These are phyloP conservation scores for Sarcophaga variegata DNA, from an alignment of 2,888 invertebrate species.

Conservation along the genomic window DNA sequence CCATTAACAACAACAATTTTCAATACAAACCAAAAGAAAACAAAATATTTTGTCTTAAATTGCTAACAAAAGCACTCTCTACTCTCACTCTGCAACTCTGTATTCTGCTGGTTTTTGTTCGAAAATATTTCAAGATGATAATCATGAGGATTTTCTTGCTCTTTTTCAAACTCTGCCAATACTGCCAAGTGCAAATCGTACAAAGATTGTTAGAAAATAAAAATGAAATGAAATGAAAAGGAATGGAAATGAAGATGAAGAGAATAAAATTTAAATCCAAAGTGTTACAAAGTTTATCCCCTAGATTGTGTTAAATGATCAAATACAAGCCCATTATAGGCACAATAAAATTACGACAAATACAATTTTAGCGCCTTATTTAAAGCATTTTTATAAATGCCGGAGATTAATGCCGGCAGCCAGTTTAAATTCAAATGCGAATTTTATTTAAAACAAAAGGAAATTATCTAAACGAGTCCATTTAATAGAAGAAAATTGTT, in stretches of 20 bases:
- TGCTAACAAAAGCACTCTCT: neutral
- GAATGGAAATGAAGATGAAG: neutral
- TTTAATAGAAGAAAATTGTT: too few relatives aligned
- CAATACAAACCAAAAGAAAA: neutral
- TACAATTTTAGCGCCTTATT: neutral
- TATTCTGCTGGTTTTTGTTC: neutral
- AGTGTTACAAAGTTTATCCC: conserved; percentile 4
- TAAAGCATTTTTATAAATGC: neutral
- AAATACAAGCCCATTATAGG: neutral
- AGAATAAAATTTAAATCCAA: neutral
- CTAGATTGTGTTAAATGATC: neutral
- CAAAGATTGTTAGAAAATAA: neutral
- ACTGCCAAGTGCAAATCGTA: neutral
- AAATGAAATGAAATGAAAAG: neutral
- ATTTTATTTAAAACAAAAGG: too few relatives aligned
- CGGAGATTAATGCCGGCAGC: neutral
- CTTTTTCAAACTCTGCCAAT: neutral
- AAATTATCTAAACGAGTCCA: too few relatives aligned
- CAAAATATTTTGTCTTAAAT: neutral
- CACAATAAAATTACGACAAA: neutral
- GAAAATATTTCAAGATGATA: neutral
- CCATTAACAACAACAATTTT: conserved; percentile 12
- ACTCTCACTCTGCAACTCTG: neutral
- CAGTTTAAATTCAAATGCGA: neutral
- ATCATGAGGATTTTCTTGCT: neutral